These are phyloP conservation scores for Halcyon badia DNA, from an alignment of 2,797 vertebrate species.

Conservation along the genomic window DNA sequence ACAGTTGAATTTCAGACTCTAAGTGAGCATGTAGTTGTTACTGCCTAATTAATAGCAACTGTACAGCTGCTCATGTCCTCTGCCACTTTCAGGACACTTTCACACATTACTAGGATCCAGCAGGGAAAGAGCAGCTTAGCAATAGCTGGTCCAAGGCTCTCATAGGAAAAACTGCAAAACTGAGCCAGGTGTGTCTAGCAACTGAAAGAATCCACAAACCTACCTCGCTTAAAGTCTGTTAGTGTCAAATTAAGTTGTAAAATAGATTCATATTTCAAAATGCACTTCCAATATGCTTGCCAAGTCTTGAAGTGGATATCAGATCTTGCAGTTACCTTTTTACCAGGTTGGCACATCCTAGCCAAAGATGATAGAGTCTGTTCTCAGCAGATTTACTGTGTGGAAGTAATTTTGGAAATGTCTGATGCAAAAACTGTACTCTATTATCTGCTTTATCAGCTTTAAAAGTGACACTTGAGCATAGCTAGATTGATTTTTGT, in stretches of 20 bases:
- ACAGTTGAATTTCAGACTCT: conserved; percentile 60
- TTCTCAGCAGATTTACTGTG: not conserved
- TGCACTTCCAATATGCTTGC: not conserved
- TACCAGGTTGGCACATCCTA: not conserved
- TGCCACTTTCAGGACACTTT: not conserved
- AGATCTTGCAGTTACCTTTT: not conserved
- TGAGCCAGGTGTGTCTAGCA: not conserved
- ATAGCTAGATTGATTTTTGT: not conserved
- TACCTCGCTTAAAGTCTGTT: not conserved
- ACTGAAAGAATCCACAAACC: conserved; percentile 16
- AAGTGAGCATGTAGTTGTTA: not conserved
- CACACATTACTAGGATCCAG: not conserved
- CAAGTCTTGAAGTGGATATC: not conserved
- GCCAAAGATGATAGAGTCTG: not conserved
- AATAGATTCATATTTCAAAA: not conserved
- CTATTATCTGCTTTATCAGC: conserved; percentile 38
- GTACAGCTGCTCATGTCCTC: not conserved
- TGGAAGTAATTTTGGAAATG: conserved; percentile 8
- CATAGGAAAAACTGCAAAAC: not conserved
- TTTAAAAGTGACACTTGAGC: not conserved
- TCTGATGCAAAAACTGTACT: conserved; percentile 1
- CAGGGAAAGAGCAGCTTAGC: not conserved
- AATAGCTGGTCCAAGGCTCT: conserved; percentile 20
- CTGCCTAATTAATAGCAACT: not conserved
- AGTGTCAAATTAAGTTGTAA: conserved; percentile 6